phyloP scores from a whole-genome alignment of 2,797 vertebrate species.

The Micromesistius poutassou region DNA sequence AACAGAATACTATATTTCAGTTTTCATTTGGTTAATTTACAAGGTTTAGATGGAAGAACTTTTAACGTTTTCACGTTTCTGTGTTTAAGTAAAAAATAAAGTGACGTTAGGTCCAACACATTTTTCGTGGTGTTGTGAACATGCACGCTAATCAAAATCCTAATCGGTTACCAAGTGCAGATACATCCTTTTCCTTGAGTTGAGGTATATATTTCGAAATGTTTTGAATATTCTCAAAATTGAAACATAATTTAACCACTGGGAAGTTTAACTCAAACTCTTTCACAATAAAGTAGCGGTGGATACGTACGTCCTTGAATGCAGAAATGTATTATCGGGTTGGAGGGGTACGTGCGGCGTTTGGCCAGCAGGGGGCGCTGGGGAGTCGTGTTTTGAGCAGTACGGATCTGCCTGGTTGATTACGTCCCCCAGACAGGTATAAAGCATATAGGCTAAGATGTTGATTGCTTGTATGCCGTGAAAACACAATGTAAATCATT shows the following conservation, averaged over 20 bases:
- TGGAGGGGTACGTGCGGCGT: too few species aligned
- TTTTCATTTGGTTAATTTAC: neutral
- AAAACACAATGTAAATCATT: neutral
- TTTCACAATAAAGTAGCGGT: too few species aligned
- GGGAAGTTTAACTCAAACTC: neutral
- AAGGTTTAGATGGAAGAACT: neutral
- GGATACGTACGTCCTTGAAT: neutral
- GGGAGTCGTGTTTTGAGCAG: too few species aligned
- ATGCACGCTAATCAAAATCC: neutral
- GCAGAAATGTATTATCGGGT: neutral
- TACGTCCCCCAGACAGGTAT: neutral
- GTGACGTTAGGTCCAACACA: neutral
- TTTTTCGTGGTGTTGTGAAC: neutral
- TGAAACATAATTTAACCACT: neutral
- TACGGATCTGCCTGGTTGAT: too few species aligned
- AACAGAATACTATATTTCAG: neutral
- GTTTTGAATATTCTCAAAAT: neutral
- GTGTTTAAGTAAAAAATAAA: neutral
- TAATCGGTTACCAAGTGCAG: neutral
- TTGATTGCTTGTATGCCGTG: neutral
- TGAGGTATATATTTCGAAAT: neutral
- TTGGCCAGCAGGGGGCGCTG: too few species aligned
- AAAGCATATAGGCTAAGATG: neutral
- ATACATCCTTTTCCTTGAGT: neutral
- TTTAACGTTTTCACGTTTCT: neutral